Base-by-base conservation (phyloP, 2,888 invertebrate species). In the Latheticus oryzae region DNA sequence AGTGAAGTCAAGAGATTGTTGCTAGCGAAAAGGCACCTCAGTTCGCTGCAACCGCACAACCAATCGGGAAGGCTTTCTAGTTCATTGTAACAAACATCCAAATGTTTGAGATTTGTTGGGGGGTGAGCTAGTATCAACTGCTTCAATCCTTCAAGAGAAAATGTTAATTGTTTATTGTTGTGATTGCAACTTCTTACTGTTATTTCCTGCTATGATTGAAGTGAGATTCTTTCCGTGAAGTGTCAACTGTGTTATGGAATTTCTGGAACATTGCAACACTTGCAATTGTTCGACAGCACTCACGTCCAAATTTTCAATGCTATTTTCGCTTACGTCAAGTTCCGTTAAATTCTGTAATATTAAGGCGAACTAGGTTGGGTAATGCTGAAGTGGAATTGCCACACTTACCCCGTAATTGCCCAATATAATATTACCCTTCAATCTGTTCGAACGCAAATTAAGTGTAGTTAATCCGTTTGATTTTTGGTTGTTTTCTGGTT, bases 381-480 rank as follows among this genome's bases (percentile, higher is more conserved):
- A 40, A 60, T 42, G 32, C 5, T 16, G 8, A 3, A 8, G 11
- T 15, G 24, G 11, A 21, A 47, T 43, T 30, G 38, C 28, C 9
- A 13, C 56, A 79, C 84, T 84, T 82, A 91, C 92, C 76, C 90
- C 91, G 78, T 92, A 92, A 76, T 91, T 92, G 51, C 91, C 92
- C 43, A 93, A 84, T 65, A 92, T 88, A 61, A 93, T 92, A 79
- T 88, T 91, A 52, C 92, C 92, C 77, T 91, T 91, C 16, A 92
- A 79, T 62, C 87, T 85, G 77, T 91, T 92, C 61, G 89, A 86
- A 47, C 90, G 82, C 26, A 92, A 80, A 74, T 90, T 91, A n/a
- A 91, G 85, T 63, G 85, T 88, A 23, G 87, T 87, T 9, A 90
- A 78, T 5, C 85, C 84, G 12, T 84, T 78, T 47, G 72, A 63